Percentiles rank a stretch among this genome's conserved stretches.
Evolutionary conservation across 2,797 vertebrate species (phyloP).

Genomic region (Synanceia verrucosa): DNA sequence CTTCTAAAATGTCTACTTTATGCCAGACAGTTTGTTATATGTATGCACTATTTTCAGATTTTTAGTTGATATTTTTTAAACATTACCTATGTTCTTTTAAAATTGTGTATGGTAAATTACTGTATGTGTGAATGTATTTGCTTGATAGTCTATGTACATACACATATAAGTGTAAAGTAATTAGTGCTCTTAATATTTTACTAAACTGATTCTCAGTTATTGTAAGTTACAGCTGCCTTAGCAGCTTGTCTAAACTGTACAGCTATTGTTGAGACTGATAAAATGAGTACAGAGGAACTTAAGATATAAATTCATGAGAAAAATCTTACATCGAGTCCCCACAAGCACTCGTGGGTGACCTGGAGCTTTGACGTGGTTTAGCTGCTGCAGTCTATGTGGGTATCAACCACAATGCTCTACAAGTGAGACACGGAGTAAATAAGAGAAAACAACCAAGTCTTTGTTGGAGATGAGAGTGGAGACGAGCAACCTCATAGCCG

Average conservation of each 20-base stretch:
- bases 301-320: constrained; percentile 55
- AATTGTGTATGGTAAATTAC: neutral
- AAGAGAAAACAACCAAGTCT: constrained; percentile 55
- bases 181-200: neutral
- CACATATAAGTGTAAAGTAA: neutral
- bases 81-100: neutral
- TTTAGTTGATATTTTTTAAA: neutral
- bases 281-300: constrained; percentile 35
- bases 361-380: constrained; percentile 32
- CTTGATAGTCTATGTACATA: neutral
- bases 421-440: constrained; percentile 30
- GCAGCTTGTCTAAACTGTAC: neutral
- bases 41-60: neutral
- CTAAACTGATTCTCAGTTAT: neutral
- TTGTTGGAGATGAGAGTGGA: constrained; percentile 60
- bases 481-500: constrained; percentile 50
- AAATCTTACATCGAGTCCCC: constrained; percentile 18
- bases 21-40: neutral
- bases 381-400: constrained; percentile 16
- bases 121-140: neutral
- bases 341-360: constrained; percentile 50
- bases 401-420: constrained; percentile 35
- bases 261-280: constrained; percentile 3
- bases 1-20: neutral
- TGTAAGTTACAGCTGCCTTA: neutral